phyloP scores from a whole-genome alignment of 1,140 invertebrate genomes.

The Tetranychus cinnabarinus region DNA sequence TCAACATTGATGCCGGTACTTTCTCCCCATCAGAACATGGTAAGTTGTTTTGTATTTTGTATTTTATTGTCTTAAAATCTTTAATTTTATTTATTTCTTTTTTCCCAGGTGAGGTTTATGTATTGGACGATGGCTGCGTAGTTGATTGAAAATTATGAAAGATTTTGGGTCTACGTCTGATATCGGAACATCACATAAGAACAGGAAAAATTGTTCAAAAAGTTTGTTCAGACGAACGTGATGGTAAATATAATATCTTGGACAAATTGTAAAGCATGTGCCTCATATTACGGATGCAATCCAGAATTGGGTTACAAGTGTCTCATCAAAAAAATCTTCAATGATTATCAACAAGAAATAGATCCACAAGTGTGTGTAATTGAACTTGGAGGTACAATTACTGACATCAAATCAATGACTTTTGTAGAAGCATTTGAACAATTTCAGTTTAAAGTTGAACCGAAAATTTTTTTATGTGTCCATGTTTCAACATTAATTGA shows the following conservation, averaged over 20 bases:
- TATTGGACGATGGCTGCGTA: constrained; percentile 94
- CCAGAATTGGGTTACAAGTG: constrained; percentile 87
- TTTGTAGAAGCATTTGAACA: constrained; percentile 97
- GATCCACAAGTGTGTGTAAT: constrained; percentile 44
- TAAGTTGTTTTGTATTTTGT: constrained; percentile 23
- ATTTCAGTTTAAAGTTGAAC: constrained; percentile 74
- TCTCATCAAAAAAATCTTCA: constrained; percentile 49
- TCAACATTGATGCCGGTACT: constrained; percentile 95
- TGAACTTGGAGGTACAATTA: constrained; percentile 90
- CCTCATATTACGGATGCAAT: constrained; percentile 98
- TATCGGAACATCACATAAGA: constrained; percentile 93
- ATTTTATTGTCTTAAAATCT: not conserved
- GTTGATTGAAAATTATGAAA: constrained; percentile 99
- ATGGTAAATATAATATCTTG: constrained; percentile 85
- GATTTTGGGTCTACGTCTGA: constrained; percentile 81
- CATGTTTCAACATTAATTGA: constrained; percentile 87
- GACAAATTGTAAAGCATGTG: constrained; percentile 97
- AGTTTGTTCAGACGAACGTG: constrained; percentile 78
- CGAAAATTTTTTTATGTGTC: constrained; percentile 78
- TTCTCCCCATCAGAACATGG: constrained; percentile 98
- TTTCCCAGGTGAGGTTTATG: constrained; percentile 80
- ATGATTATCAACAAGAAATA: constrained; percentile 8
- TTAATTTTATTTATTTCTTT: not conserved
- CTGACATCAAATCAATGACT: constrained; percentile 98
- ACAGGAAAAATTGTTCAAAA: constrained; percentile 97